phyloP scores from a whole-genome alignment of 2,797 vertebrate genomes.

The Fringilla coelebs region DNA sequence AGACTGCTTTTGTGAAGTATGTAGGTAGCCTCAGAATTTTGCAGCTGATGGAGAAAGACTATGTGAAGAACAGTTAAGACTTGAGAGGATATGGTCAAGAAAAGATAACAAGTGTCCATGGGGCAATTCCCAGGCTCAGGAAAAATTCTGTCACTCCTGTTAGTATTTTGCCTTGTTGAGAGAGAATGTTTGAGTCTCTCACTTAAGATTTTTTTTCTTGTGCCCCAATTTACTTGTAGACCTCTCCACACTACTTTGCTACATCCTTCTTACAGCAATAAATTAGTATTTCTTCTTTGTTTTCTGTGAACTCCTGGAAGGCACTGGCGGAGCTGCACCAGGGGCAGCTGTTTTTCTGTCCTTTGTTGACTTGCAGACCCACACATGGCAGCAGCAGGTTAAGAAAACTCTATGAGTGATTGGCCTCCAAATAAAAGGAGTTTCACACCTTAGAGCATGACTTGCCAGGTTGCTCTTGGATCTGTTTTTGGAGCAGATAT shows the following conservation, averaged over 20 bases:
- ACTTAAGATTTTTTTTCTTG: background rate
- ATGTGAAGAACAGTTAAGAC: background rate
- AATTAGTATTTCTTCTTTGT: background rate
- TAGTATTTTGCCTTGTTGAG: fast-evolving
- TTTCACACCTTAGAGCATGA: background rate
- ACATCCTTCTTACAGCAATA: background rate
- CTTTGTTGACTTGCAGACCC: background rate
- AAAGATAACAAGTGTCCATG: background rate
- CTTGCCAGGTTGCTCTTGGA: background rate
- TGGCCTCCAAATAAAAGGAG: background rate
- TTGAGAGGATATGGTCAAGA: background rate
- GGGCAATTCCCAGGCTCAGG: background rate
- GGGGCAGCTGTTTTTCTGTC: background rate
- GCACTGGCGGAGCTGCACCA: background rate
- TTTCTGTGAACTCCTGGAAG: background rate
- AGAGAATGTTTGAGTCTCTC: background rate
- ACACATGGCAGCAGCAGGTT: background rate
- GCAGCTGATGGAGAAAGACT: background rate
- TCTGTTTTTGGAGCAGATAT: background rate
- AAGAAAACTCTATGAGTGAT: background rate
- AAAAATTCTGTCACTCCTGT: background rate
- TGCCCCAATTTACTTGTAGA: background rate
- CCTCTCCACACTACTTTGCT: background rate
- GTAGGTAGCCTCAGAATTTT: background rate
- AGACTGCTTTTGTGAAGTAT: background rate